Evolutionary conservation across 37 sponge, comb jelly and placozoan species (phyloP).

Genomic region (Geodia barretti): DNA sequence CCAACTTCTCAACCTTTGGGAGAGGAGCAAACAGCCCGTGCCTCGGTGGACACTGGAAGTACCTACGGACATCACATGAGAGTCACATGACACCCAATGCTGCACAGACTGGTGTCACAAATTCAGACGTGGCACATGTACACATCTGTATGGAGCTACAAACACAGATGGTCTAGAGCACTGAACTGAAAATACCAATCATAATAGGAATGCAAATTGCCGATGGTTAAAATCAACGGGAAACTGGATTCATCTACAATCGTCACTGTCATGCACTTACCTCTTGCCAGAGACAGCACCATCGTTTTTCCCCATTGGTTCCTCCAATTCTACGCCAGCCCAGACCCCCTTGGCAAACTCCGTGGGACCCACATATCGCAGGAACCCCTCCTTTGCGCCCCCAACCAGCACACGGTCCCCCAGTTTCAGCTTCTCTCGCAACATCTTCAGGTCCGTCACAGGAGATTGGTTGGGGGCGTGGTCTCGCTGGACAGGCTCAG

Average conservation of each 20-base stretch:
- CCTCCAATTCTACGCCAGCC: conserved; percentile 91
- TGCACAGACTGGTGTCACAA: too few species aligned
- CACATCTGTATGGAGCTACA: too few species aligned
- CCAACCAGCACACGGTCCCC: conserved; percentile 75
- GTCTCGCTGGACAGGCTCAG: not conserved
- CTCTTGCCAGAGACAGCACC: conserved; percentile 89
- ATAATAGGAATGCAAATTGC: too few species aligned
- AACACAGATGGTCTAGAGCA: too few species aligned
- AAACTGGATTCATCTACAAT: too few species aligned
- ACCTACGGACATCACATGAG: too few species aligned
- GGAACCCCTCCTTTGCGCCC: conserved; percentile 77
- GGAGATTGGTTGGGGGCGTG: not conserved
- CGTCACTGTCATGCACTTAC: too few species aligned
- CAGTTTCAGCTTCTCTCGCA: conserved; percentile 37
- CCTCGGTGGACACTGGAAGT: conserved; percentile 84
- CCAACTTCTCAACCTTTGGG: conserved; percentile 72
- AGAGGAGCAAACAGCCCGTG: conserved; percentile 89
- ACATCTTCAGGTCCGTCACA: conserved; percentile 20
- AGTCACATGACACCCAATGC: too few species aligned
- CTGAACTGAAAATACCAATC: too few species aligned
- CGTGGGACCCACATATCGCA: conserved; percentile 80
- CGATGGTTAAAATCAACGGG: too few species aligned
- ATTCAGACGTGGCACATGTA: too few species aligned
- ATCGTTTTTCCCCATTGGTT: conserved; percentile 88
- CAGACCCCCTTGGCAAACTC: conserved; percentile 92